Evolutionary conservation across 2,888 invertebrate genomes (phyloP), one percentile per base, ranked within the genome.

Genomic region (Cephus runcator): DNA sequence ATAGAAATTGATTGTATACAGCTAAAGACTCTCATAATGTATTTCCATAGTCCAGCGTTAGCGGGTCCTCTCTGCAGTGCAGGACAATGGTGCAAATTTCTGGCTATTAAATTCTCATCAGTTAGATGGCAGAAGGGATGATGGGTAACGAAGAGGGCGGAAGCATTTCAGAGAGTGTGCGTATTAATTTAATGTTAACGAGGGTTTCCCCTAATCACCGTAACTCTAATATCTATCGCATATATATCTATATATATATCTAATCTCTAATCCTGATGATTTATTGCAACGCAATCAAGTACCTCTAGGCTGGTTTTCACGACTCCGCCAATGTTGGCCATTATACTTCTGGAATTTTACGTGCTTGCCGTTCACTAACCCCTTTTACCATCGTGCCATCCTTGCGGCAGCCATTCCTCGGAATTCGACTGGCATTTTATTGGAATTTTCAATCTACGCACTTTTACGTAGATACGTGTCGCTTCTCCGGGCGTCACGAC

Each of bases 361-460:
- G 15, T 56, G 56, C 56, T 23, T 23, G 56, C 23, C 23, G 23
- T 23, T 56, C 23, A 23, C 56, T 56, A 2, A 56, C 56, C 23
- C 23, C 23, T 56, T 71, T 15, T 12, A 23, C 71, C 12, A 12
- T 71, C 31, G 3, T 31, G 12, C 31, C 71, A 31, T 12, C 71
- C 30, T 15, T n/a, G 33, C 30, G 12, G 33, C 69, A 40, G 56
- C 75, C 34, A 40, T 9, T 35, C 78, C 33, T 36, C n/a, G 73
- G 73, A 79, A 77, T 73, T 74, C 75, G 76, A 75, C 75, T 69
- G 80, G 80, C 77, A 79, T 80, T 69, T 77, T 73, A 15, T 15
- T 34, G 80, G 77, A 79, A 80, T 80, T 77, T 80, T 80, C 80
- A 79, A 79, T 80, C 80, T 80, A 73, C 33, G 34, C 69, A 75